A percentile compares a stretch with the other conserved stretches of the same genome.
Conservation (phyloP, 2,797 vertebrate species). For the Leptodactylus fallax region DNA sequence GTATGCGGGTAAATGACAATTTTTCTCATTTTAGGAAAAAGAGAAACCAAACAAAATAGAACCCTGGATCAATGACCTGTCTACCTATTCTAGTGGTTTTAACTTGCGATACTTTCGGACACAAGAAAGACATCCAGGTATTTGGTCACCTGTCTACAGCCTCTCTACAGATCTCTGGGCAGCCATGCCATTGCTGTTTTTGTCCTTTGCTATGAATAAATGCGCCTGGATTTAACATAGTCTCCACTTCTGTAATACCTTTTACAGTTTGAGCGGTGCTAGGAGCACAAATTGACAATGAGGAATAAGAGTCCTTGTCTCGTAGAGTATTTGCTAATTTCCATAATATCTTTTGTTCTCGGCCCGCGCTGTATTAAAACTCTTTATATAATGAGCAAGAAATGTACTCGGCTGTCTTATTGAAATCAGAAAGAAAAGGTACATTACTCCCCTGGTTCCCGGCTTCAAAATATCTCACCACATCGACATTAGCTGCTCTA, state of each 20-base stretch:
- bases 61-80: too few relatives aligned
- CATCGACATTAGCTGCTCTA: slow-evolving; percentile 48
- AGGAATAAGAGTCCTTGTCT: slow-evolving; percentile 45
- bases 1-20: too few relatives aligned
- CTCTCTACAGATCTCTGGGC: not conserved
- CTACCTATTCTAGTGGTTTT: too few relatives aligned
- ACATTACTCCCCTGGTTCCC: not conserved
- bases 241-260: not conserved
- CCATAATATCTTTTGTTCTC: slow-evolving; percentile 62
- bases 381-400: slow-evolving; percentile 45
- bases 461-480: slow-evolving; percentile 53
- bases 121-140: too few relatives aligned
- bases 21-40: too few relatives aligned
- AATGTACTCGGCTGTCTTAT: slow-evolving; percentile 32
- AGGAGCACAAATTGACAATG: slow-evolving; percentile 42
- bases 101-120: too few relatives aligned
- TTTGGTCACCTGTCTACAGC: not conserved
- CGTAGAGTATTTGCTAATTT: slow-evolving; percentile 50
- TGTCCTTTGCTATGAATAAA: not conserved
- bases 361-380: slow-evolving; percentile 29
- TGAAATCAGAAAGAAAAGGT: slow-evolving; percentile 57
- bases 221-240: not conserved
- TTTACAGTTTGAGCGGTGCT: slow-evolving; percentile 17
- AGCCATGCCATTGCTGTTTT: not conserved
- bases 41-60: too few relatives aligned